phyloP scores from a whole-genome alignment of 2,113 vertebrate genomes.

The Peromyscus maniculatus region DNA sequence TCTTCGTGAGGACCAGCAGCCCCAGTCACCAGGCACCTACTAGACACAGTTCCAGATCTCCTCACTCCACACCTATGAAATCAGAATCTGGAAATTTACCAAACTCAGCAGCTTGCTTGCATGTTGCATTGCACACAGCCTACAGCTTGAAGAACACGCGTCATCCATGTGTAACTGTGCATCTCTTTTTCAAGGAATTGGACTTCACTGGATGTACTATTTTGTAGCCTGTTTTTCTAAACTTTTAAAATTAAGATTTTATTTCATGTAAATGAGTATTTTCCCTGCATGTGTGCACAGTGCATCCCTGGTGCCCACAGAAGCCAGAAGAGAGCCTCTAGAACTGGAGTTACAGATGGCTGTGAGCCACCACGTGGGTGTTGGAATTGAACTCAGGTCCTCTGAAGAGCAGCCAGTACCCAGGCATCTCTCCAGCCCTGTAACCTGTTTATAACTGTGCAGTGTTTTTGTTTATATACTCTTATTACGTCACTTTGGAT shows the following conservation, averaged over 20 bases:
- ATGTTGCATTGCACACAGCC: background rate
- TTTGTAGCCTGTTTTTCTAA: conserved; percentile 54
- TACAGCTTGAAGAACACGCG: background rate
- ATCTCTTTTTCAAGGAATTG: conserved; percentile 20
- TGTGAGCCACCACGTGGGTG: background rate
- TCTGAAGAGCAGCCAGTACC: background rate
- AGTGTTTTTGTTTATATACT: background rate
- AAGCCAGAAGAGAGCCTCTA: background rate
- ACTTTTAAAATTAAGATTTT: background rate
- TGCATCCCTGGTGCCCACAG: background rate
- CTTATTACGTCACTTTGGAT: background rate
- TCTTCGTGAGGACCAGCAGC: background rate
- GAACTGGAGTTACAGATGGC: background rate
- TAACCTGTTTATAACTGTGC: background rate
- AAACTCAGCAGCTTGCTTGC: background rate
- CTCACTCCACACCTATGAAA: background rate
- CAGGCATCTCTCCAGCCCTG: background rate
- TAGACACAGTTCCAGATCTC: background rate
- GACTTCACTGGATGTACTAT: background rate
- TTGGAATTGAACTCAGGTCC: background rate
- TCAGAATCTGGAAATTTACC: conserved; percentile 10
- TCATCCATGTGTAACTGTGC: background rate
- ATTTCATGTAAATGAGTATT: no score
- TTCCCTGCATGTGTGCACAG: background rate
- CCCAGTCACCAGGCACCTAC: rapidly evolving